Evolutionary conservation across 2,888 invertebrate species (phyloP).

Genomic region (Malachius bipustulatus): DNA sequence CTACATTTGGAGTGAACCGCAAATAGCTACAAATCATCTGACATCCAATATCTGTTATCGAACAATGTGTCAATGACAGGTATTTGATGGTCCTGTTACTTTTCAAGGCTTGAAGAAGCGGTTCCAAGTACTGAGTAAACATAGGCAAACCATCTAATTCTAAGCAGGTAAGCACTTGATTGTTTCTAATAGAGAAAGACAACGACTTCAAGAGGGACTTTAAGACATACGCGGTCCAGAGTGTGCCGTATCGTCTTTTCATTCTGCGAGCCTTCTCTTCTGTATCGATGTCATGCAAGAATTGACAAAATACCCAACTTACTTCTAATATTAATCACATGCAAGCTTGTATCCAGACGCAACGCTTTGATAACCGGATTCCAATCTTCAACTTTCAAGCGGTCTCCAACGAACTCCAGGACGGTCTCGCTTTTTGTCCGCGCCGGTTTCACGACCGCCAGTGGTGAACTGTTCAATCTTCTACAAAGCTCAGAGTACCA

Average conservation of each 20-base stretch:
- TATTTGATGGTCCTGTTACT: constrained; percentile 53
- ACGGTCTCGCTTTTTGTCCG: constrained; percentile 33
- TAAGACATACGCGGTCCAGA: constrained; percentile 59
- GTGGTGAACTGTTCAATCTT: constrained; percentile 30
- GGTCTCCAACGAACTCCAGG: constrained; percentile 59
- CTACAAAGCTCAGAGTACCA: constrained; percentile 36
- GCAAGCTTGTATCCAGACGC: constrained; percentile 57
- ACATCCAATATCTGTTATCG: constrained; percentile 61
- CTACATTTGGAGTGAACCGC: constrained; percentile 53
- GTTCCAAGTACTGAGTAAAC: constrained; percentile 48
- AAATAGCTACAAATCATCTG: constrained; percentile 56
- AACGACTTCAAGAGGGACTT: constrained; percentile 53
- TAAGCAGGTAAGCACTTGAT: constrained; percentile 47
- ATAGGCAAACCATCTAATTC: constrained; percentile 63
- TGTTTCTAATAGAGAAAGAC: constrained; percentile 49
- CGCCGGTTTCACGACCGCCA: constrained; percentile 30
- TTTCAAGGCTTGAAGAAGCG: constrained; percentile 43
- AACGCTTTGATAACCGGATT: constrained; percentile 60
- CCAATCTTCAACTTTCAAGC: constrained; percentile 67
- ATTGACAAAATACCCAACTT: constrained; percentile 31
- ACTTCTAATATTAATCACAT: constrained; percentile 55
- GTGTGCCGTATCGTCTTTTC: constrained; percentile 31
- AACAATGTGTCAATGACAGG: constrained; percentile 54
- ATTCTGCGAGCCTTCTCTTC: constrained; percentile 51
- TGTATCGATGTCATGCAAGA: constrained; percentile 39